A percentile compares a stretch with the other conserved stretches of the same genome.
phyloP scores from a whole-genome alignment of 2,797 vertebrate species.

The Eospalax fontanierii region DNA sequence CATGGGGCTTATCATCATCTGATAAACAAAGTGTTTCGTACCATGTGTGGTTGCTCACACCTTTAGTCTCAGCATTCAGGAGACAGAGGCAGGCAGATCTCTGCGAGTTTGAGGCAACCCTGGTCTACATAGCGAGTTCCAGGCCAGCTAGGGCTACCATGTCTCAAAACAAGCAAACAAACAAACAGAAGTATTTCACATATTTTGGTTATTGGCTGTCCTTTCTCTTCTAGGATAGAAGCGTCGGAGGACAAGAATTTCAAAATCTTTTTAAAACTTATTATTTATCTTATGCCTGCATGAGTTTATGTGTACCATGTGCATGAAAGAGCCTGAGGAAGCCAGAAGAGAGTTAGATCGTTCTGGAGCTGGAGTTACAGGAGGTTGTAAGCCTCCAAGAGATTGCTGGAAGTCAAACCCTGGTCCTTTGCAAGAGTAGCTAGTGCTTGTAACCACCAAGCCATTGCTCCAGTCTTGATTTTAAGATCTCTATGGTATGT shows the following conservation, averaged over 20 bases:
- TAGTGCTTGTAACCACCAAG: neutral
- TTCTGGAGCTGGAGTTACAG: neutral
- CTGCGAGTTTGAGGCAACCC: no score
- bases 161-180: no score
- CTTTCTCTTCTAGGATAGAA: neutral
- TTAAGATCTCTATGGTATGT: neutral
- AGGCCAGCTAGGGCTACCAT: no score
- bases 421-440: neutral
- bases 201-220: neutral
- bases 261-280: neutral
- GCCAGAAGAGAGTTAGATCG: neutral
- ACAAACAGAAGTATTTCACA: no score
- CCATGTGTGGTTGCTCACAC: no score
- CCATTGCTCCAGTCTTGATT: no score
- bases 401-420: neutral
- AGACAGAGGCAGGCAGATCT: no score
- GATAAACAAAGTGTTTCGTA: neutral
- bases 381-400: neutral
- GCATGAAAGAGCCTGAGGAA: neutral
- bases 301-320: neutral
- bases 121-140: no score
- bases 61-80: no score
- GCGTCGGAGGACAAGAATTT: neutral
- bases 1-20: neutral
- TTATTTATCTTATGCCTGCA: neutral